phyloP scores from a whole-genome alignment of 37 sponge, comb jelly and placozoan genomes.

The Cliona cf. orientalis region DNA sequence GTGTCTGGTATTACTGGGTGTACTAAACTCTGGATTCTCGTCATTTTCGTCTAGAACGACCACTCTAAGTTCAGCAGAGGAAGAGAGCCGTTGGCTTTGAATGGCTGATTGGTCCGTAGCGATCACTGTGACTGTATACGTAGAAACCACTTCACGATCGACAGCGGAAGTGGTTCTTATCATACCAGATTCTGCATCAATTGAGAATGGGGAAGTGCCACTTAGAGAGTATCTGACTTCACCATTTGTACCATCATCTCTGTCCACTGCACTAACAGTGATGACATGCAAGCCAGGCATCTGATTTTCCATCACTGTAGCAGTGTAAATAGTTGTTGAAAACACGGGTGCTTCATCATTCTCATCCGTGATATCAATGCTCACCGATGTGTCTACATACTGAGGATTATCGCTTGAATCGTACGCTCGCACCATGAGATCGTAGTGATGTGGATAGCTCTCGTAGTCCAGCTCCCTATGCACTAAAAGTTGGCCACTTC shows the following conservation, averaged over 20 bases:
- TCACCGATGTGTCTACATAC: slow-evolving; percentile 12
- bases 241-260: slow-evolving; percentile 42
- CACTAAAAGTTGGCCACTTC: slow-evolving; percentile 17
- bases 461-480: slow-evolving; percentile 50
- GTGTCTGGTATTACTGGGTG: neutral
- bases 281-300: slow-evolving; percentile 19
- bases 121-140: slow-evolving; percentile 39
- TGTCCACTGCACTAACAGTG: slow-evolving; percentile 53
- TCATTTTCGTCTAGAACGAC: slow-evolving; percentile 64
- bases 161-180: slow-evolving; percentile 33
- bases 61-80: slow-evolving; percentile 33
- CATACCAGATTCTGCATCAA: slow-evolving; percentile 41
- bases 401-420: slow-evolving; percentile 61
- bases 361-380: slow-evolving; percentile 27
- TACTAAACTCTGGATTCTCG: slow-evolving; percentile 40
- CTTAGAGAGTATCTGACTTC: slow-evolving; percentile 34
- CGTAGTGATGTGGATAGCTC: neutral
- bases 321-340: slow-evolving; percentile 24
- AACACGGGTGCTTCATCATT: slow-evolving; percentile 67
- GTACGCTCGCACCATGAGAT: slow-evolving; percentile 44
- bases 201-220: slow-evolving; percentile 10
- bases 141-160: slow-evolving; percentile 39
- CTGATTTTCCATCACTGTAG: slow-evolving; percentile 41
- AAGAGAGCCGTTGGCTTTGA: neutral
- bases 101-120: slow-evolving; percentile 47